Evolutionary conservation across 2,113 vertebrate species (phyloP).

Genomic region (Symphodus melops): DNA sequence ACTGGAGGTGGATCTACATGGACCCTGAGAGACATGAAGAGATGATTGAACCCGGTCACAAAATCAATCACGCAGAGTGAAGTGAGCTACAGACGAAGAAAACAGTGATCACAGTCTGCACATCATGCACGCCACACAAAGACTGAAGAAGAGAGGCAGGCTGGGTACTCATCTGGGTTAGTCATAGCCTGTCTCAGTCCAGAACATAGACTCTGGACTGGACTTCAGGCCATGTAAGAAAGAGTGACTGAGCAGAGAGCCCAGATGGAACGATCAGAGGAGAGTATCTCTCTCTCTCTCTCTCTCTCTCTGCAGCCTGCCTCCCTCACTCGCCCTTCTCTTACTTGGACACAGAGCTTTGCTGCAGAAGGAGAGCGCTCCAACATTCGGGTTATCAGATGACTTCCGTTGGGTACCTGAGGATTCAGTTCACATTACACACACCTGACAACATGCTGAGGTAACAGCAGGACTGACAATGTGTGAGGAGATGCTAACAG

Average conservation of each 20-base stretch:
- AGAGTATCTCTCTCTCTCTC: no score
- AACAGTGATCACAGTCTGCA: background rate
- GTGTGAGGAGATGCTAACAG: no score
- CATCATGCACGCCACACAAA: conserved; percentile 19
- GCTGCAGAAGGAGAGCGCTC: conserved; percentile 30
- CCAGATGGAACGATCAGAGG: no score
- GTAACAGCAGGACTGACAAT: background rate
- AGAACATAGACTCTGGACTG: background rate
- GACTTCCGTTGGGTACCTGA: conserved; percentile 91
- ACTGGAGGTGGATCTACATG: background rate
- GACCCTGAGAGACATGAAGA: background rate
- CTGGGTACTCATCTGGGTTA: background rate
- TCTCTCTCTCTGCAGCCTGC: conserved; percentile 10
- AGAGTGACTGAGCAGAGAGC: no score
- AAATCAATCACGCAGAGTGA: background rate
- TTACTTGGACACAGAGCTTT: conserved; percentile 48
- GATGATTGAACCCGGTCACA: background rate
- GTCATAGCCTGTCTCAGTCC: no score
- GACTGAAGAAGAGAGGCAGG: conserved; percentile 45
- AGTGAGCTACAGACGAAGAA: background rate
- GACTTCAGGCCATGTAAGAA: background rate
- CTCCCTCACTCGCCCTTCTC: conserved; percentile 17
- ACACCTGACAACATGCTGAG: conserved; percentile 12
- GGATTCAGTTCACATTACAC: conserved; percentile 54
- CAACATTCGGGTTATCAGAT: conserved; percentile 78